A percentile compares a stretch with the other conserved stretches of the same genome.
Conservation (phyloP, 2,113 vertebrate genomes). For the Corythaixoides concolor region DNA sequence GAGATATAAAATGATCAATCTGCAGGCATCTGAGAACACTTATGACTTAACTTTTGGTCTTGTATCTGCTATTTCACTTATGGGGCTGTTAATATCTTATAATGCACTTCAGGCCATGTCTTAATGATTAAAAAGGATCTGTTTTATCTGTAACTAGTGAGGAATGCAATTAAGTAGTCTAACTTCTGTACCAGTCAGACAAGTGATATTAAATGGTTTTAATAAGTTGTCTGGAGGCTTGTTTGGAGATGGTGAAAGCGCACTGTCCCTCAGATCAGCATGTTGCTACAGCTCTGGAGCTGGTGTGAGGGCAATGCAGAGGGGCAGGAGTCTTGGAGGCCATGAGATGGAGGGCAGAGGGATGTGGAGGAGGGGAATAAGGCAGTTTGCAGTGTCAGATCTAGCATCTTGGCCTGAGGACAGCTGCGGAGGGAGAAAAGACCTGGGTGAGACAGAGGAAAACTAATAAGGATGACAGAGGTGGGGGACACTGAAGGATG, state of each 20-base stretch:
- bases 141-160: background rate
- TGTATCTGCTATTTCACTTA: constrained; percentile 1
- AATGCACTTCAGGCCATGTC: background rate
- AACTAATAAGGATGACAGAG: background rate
- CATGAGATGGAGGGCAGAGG: background rate
- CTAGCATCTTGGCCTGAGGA: background rate
- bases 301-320: background rate
- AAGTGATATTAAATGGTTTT: background rate
- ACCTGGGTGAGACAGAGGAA: background rate
- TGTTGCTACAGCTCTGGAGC: accelerated
- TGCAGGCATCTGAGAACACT: background rate
- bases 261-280: background rate
- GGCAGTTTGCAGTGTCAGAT: background rate
- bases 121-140: background rate
- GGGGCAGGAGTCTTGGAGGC: background rate
- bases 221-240: background rate
- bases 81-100: background rate
- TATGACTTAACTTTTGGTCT: background rate
- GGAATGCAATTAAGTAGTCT: background rate
- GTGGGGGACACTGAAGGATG: background rate
- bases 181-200: background rate
- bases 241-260: background rate
- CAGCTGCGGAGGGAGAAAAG: background rate
- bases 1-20: constrained; percentile 14
- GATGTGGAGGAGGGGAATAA: no score